Percentiles rank a stretch among this genome's conserved stretches.
These are phyloP conservation scores for Rhineura floridana DNA, from an alignment of 2,113 vertebrate genomes.

Conservation along the genomic window DNA sequence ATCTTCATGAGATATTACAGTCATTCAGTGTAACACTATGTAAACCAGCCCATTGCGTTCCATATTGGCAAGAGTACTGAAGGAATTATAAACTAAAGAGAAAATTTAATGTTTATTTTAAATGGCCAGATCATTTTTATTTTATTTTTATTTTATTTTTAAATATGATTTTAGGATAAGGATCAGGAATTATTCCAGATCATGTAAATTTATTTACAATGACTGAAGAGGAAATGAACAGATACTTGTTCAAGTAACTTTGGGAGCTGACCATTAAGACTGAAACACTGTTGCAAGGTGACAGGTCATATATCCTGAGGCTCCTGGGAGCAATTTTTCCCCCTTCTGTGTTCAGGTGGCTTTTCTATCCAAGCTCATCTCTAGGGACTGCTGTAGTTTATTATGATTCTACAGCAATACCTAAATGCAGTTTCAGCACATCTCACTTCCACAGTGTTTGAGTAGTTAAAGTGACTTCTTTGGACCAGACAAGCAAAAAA, in stretches of 20 bases:
- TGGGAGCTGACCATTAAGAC: constrained; percentile 22
- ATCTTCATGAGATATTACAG: background rate
- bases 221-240: constrained; percentile 10
- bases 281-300: background rate
- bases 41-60: background rate
- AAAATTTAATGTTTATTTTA: constrained; percentile 17
- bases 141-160: constrained; percentile 1
- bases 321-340: background rate
- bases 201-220: background rate
- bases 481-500: constrained; percentile 1
- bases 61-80: background rate
- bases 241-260: constrained; percentile 6
- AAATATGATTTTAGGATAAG: background rate
- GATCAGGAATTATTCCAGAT: constrained; percentile 1
- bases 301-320: constrained; percentile 16
- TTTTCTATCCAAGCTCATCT: constrained; percentile 15
- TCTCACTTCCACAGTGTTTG: constrained; percentile 6
- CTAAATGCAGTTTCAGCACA: constrained; percentile 35
- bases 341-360: background rate
- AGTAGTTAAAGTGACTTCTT: constrained; percentile 25
- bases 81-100: background rate
- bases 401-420: constrained; percentile 32
- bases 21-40: background rate
- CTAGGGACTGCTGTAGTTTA: background rate
- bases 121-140: background rate